Evolutionary conservation across 2,113 vertebrate genomes (phyloP), one percentile per base, ranked within the genome.

Genomic region (Xenopus laevis): DNA sequence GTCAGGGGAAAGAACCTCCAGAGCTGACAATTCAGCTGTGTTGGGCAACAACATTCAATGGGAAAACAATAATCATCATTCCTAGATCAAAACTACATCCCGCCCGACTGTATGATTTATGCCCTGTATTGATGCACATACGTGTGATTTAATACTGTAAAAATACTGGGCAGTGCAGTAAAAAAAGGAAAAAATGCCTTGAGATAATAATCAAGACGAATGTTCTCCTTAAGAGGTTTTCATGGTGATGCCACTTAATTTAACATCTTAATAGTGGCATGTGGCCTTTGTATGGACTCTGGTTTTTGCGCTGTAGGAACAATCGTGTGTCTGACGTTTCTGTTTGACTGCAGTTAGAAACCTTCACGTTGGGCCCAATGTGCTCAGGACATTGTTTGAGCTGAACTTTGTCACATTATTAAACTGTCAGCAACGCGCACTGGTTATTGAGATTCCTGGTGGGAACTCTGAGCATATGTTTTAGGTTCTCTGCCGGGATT

Each of bases 391-490:
- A 87, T 83, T 84, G 89, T 87, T 87, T 0, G 68, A 85, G 87
- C 87, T 89, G 90, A 92, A 89, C 90, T 91, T 91, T 89, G 90
- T 90, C 91, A 91, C 91, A 83, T 91, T 91, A 92, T 92, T 92
- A 92, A 92, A 84, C 89, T 92, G 91, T 92, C 91, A 92, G 89
- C 90, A 83, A 82, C 40, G 1, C 86, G 77, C 81, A 81, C 87
- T 85, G 80, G 74, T 89, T 88, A 89, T 87, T 89, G 88, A 86
- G 89, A 89, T 92, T 91, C 88, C 88, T 89, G 87, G 85, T 92
- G 91, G 89, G 90, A 92, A 90, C 86, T 86, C 85, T 85, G 84
- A 78, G 85, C 89, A 87, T 86, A 88, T 87, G 89, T 84, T 90
- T 78, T 66, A 82, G 81, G 83, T 84, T 80, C 82, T 89, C 85